Evolutionary conservation across 1,140 invertebrate genomes (phyloP).

Genomic region (Copidosoma floridanum): DNA sequence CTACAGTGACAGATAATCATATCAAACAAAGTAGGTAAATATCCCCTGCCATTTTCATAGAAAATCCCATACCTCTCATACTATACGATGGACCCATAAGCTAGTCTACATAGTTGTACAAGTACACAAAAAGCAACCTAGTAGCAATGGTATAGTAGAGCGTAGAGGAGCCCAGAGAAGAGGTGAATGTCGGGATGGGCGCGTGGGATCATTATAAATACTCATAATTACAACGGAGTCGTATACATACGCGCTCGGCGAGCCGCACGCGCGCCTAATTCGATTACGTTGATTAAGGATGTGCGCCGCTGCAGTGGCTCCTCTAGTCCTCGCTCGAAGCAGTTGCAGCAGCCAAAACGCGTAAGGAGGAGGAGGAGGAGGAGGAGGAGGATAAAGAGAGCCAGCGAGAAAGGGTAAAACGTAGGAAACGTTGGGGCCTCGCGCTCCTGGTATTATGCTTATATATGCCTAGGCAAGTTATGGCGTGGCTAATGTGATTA

Average conservation of each 20-base stretch:
- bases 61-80: too few relatives aligned
- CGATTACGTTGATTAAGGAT: slow-evolving; percentile 57
- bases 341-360: slow-evolving; percentile 24
- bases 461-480: slow-evolving; percentile 53
- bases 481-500: slow-evolving; percentile 54
- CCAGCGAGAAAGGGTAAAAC: slow-evolving; percentile 27
- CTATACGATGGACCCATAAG: too few relatives aligned
- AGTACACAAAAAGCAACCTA: too few relatives aligned
- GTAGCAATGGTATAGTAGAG: too few relatives aligned
- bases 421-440: slow-evolving; percentile 35
- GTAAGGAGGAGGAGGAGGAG: slow-evolving; percentile 23
- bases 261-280: slow-evolving; percentile 56
- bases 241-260: too few relatives aligned
- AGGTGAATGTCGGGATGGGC: too few relatives aligned
- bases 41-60: too few relatives aligned
- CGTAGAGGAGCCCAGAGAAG: too few relatives aligned
- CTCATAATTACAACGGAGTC: slow-evolving; percentile 58
- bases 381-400: slow-evolving; percentile 27
- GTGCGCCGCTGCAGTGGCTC: slow-evolving; percentile 41
- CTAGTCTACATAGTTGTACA: too few relatives aligned
- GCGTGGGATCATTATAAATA: slow-evolving; percentile 56
- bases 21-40: too few relatives aligned
- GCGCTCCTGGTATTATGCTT: slow-evolving; percentile 48
- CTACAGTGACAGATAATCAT: too few relatives aligned
- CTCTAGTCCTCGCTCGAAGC: slow-evolving; percentile 16